A percentile compares a stretch with the other conserved stretches of the same genome.
Conservation (phyloP, 2,797 vertebrate genomes). For the Sphaeramia orbicularis region DNA sequence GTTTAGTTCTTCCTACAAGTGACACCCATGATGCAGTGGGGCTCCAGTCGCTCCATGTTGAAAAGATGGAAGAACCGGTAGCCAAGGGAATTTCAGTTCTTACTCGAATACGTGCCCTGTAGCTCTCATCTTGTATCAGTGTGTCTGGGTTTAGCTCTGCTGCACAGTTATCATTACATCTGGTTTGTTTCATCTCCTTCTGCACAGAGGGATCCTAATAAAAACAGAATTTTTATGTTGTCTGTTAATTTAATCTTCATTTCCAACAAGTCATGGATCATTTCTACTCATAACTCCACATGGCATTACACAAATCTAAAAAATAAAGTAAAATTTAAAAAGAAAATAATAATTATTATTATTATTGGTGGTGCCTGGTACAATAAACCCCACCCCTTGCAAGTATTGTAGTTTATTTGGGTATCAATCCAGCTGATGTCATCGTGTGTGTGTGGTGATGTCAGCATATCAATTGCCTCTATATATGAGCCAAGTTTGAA, state of each 20-base stretch:
- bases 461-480: no score
- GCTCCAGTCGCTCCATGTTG: slow-evolving; percentile 77
- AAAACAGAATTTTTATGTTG: not conserved
- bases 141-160: not conserved
- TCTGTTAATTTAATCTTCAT: not conserved
- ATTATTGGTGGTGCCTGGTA: no score
- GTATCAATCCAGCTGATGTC: no score
- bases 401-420: no score
- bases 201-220: slow-evolving; percentile 17
- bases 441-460: no score
- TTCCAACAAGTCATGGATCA: no score
- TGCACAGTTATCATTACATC: fast-evolving
- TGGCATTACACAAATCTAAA: not conserved
- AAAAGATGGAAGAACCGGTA: fast-evolving
- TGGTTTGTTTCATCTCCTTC: fast-evolving
- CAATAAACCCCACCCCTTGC: no score
- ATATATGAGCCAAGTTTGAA: no score
- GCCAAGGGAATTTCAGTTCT: fast-evolving
- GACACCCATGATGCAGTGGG: slow-evolving; percentile 52
- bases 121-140: slow-evolving; percentile 15
- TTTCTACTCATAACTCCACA: not conserved
- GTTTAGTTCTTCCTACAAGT: not conserved
- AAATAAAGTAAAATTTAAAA: not conserved
- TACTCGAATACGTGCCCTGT: slow-evolving; percentile 52
- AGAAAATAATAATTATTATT: no score